Conservation (phyloP, 2,113 vertebrate species). For the Eubucco bourcierii region DNA sequence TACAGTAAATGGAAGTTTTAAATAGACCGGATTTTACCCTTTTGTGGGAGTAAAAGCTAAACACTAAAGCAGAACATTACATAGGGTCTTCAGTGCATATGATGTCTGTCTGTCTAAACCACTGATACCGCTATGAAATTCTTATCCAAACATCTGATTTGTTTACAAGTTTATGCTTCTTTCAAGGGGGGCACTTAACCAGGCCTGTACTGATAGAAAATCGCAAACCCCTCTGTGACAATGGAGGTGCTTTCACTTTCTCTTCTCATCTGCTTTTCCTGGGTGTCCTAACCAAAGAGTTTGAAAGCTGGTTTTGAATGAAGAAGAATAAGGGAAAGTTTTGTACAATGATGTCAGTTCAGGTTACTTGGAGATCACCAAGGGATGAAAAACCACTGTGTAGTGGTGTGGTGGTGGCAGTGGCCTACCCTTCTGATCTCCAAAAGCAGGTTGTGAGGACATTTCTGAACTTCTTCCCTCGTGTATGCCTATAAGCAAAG, state of each 20-base stretch:
- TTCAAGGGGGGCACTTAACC: not conserved
- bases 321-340: not conserved
- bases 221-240: not conserved
- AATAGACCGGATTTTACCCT: not conserved
- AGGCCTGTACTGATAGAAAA: not conserved
- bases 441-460: not conserved
- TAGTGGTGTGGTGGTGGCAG: not conserved
- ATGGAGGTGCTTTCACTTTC: not conserved
- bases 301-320: not conserved
- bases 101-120: not conserved
- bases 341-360: not conserved
- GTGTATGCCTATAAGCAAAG: rapidly evolving
- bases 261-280: not conserved
- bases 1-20: slow-evolving; percentile 47
- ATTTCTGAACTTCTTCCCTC: not conserved
- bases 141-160: not conserved
- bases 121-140: not conserved
- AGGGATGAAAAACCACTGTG: not conserved
- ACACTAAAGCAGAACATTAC: not conserved
- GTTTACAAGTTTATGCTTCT: not conserved
- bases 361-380: not conserved
- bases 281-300: not conserved
- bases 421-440: not conserved
- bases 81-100: not conserved
- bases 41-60: not conserved